Conservation (phyloP, 37 sponge, comb jelly and placozoan species). For the Oscarella lobularis region DNA sequence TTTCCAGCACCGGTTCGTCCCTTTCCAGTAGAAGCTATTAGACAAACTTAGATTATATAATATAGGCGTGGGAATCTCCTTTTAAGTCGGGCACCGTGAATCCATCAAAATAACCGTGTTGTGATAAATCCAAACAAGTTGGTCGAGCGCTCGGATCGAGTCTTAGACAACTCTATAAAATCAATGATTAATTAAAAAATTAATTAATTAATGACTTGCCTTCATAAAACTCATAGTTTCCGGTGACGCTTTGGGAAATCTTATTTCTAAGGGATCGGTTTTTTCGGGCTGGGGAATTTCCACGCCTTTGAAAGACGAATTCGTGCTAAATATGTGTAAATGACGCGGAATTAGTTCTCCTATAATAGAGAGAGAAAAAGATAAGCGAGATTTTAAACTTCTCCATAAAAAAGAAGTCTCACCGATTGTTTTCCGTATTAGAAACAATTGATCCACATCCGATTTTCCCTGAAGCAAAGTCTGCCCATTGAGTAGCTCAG, state of each 20-base stretch:
- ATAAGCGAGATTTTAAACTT: no score
- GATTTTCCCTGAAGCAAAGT: constrained; percentile 90
- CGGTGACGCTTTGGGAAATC: constrained; percentile 32
- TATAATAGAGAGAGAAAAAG: constrained; percentile 8
- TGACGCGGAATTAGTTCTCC: constrained; percentile 85
- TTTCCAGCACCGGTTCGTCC: no score
- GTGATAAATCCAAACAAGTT: constrained; percentile 79
- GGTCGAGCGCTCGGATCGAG: constrained; percentile 78
- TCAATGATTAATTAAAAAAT: constrained; percentile 8
- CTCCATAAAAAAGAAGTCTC: no score
- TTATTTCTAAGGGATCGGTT: constrained; percentile 57
- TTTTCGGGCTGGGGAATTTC: constrained; percentile 60
- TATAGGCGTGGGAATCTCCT: no score
- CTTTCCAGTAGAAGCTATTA: no score
- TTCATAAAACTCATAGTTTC: constrained; percentile 67
- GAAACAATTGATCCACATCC: constrained; percentile 90
- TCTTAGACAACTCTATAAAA: constrained; percentile 55
- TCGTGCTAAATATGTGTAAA: constrained; percentile 71
- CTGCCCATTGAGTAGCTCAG: constrained; percentile 82
- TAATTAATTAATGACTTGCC: constrained; percentile 26
- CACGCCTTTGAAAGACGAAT: constrained; percentile 71
- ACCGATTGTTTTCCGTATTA: constrained; percentile 76
- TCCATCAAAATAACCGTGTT: constrained; percentile 80
- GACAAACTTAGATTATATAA: no score
- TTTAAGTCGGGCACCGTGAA: no score